Evolutionary conservation across 2,888 invertebrate species (phyloP).

Genomic region (Charanyca ferruginea): DNA sequence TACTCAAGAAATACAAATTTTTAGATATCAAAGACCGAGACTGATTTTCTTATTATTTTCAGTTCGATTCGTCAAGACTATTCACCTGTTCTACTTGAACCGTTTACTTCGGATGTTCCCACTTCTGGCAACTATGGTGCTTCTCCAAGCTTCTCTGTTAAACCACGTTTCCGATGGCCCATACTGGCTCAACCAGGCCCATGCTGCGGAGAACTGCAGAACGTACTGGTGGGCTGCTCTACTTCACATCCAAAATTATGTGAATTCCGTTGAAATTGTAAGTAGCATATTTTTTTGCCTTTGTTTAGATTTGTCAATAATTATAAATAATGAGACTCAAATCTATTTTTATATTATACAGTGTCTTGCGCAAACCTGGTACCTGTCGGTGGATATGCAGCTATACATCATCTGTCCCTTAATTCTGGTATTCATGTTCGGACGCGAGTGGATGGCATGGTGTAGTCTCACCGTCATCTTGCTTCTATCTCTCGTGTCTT

Average conservation of each 20-base stretch:
- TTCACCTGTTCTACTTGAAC: slow-evolving; percentile 75
- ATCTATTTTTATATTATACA: slow-evolving; percentile 58
- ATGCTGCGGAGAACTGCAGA: slow-evolving; percentile 75
- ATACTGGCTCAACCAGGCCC: slow-evolving; percentile 84
- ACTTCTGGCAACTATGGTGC: slow-evolving; percentile 71
- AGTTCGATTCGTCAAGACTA: slow-evolving; percentile 74
- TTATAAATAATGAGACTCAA: neutral
- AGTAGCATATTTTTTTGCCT: slow-evolving; percentile 41
- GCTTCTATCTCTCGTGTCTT: slow-evolving; percentile 68
- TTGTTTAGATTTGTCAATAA: neutral
- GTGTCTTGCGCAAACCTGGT: slow-evolving; percentile 79
- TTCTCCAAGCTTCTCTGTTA: slow-evolving; percentile 74
- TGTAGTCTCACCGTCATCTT: slow-evolving; percentile 63
- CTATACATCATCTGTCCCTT: slow-evolving; percentile 75
- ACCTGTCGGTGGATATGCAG: slow-evolving; percentile 79
- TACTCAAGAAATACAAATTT: too few species aligned
- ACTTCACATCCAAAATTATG: slow-evolving; percentile 88
- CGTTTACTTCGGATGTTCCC: slow-evolving; percentile 78
- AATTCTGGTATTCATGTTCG: slow-evolving; percentile 74
- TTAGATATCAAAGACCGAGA: neutral
- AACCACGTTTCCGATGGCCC: slow-evolving; percentile 76
- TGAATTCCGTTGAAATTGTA: slow-evolving; percentile 72
- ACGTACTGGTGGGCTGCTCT: slow-evolving; percentile 87
- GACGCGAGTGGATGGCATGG: slow-evolving; percentile 69
- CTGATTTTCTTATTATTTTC: slow-evolving; percentile 47